phyloP scores from a whole-genome alignment of 1,140 invertebrate genomes.

The Solenopsis invicta region DNA sequence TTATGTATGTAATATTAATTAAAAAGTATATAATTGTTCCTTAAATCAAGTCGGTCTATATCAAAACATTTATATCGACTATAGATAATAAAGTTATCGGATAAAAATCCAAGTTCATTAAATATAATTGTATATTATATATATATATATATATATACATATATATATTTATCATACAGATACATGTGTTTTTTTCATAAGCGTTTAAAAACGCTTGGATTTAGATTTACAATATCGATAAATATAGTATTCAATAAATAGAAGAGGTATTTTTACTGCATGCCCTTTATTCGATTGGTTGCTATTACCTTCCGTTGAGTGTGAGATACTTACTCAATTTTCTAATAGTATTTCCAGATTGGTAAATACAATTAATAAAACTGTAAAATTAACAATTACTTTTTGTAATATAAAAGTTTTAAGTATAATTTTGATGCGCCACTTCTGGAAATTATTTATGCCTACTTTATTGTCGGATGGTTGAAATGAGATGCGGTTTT shows the following conservation, averaged over 20 bases:
- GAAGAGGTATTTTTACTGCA: background rate
- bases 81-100: slow-evolving; percentile 23
- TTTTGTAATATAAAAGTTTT: background rate
- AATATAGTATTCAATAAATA: background rate
- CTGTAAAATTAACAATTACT: background rate
- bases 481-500: background rate
- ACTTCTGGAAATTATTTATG: background rate
- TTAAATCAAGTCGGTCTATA: background rate
- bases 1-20: background rate
- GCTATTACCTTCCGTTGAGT: background rate
- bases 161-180: background rate
- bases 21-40: background rate
- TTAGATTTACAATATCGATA: background rate
- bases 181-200: background rate
- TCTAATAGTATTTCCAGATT: background rate
- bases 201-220: background rate
- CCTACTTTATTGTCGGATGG: slow-evolving; percentile 15
- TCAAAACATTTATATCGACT: slow-evolving; percentile 28
- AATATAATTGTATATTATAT: background rate
- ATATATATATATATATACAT: background rate
- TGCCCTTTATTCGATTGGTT: background rate
- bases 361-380: background rate
- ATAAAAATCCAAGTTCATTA: background rate
- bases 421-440: background rate
- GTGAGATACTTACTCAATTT: background rate